A percentile compares a stretch with the other conserved stretches of the same genome.
Conservation (phyloP, 2,797 vertebrate genomes). For the Cossypha polioptera region DNA sequence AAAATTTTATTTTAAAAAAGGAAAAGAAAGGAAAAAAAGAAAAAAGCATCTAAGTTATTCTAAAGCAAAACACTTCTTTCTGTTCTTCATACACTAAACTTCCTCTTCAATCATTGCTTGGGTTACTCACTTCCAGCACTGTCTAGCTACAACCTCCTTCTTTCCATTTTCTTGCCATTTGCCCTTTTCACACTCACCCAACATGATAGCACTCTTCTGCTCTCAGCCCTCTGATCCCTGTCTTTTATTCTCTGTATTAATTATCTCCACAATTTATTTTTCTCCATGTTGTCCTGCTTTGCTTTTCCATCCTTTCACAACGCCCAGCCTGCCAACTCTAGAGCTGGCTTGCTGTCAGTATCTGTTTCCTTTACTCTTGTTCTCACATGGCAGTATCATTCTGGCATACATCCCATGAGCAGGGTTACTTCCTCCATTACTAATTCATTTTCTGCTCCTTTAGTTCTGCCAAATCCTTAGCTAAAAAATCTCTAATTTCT, state of each 20-base stretch:
- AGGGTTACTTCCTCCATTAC: slow-evolving; percentile 42
- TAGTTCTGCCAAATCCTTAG: neutral
- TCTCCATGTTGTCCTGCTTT: neutral
- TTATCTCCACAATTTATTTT: neutral
- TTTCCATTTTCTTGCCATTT: neutral
- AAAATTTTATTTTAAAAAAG: no score
- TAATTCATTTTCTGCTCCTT: slow-evolving; percentile 50
- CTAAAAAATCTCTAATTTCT: neutral
- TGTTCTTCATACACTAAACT: neutral
- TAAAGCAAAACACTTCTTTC: neutral
- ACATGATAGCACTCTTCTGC: neutral
- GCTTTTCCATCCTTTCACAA: neutral
- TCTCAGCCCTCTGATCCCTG: neutral
- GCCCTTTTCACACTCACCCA: neutral
- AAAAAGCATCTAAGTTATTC: neutral
- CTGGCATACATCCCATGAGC: neutral
- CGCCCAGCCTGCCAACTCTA: neutral
- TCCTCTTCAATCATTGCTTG: neutral
- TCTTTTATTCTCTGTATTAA: neutral
- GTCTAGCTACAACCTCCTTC: neutral
- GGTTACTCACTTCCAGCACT: neutral
- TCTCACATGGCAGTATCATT: neutral
- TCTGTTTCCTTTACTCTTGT: slow-evolving; percentile 20
- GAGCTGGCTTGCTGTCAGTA: slow-evolving; percentile 5
- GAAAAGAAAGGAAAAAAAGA: no score